Evolutionary conservation across 2,113 vertebrate genomes (phyloP), one percentile per base, ranked within the genome.

Genomic region (Callorhinus ursinus): DNA sequence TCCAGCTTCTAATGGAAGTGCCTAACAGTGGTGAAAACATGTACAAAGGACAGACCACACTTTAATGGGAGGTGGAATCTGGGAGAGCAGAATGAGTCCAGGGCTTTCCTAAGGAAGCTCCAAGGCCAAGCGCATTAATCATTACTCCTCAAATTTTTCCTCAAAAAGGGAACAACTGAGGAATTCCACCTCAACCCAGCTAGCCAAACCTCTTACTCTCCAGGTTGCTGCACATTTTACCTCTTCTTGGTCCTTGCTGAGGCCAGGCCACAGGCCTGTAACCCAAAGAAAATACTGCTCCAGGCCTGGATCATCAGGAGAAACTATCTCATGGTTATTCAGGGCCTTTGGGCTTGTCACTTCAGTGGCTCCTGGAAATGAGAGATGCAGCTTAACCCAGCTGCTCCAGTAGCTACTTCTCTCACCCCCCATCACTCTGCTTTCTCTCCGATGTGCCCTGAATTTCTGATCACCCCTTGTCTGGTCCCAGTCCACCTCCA

Each of bases 401-500:
- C 31, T 19, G 16, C 12, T 51, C 5, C 6, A 15, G 39, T 36
- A 46, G 42, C 89, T 84, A 4, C 36, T 55, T n/a, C 26, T 57
- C 63, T 26, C 11, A 49, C 18, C 22, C 39, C 4, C 22, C 46
- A 33, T 28, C 7, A 46, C 11, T 36, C 16, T 61, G 3, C 18
- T 71, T 28, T 42, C 2, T 0, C 7, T 79, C 2, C 7, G 49
- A 21, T 49, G 61, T 4, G 2, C 12, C 63, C 14, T 0, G 13
- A 28, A 72, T 55, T 71, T 67, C 15, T 93, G 15, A 36, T 69
- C 31, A 61, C 5, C 12, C 14, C 12, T 21, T n/a, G 11, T 5
- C 2, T 3, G 51, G 39, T 10, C 26, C 22, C n/a, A 85, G 21
- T 18, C 13, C 33, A n/a, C 6, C 16, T 92, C 39, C 42, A 11